These are phyloP conservation scores for Drosophila paramelanica DNA, from an alignment of 2,888 invertebrate species.

Conservation along the genomic window DNA sequence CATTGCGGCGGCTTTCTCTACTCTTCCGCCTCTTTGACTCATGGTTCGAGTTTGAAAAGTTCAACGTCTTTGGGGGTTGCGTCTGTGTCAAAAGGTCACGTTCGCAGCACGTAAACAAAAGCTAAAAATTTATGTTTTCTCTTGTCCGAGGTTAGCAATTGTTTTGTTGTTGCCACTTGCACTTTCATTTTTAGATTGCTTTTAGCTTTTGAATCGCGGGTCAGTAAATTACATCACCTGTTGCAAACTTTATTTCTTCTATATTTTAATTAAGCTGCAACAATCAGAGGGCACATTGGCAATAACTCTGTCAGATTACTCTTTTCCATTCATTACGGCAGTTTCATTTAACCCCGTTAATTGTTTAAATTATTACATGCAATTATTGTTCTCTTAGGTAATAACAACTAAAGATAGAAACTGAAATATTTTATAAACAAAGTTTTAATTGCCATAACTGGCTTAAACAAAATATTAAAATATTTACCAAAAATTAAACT, in stretches of 20 bases:
- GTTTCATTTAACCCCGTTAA: constrained; percentile 3
- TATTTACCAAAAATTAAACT: too few relatives aligned
- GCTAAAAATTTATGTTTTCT: constrained; percentile 12
- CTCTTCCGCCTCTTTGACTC: constrained; percentile 16
- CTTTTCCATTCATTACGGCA: constrained; percentile 14
- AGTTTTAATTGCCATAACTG: too few relatives aligned
- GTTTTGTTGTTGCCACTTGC: neutral
- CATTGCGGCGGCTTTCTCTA: constrained; percentile 36
- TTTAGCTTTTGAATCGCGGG: neutral
- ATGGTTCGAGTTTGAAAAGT: constrained; percentile 35
- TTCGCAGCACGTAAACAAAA: constrained; percentile 16
- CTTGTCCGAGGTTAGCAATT: neutral
- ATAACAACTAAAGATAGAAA: too few relatives aligned
- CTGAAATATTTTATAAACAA: too few relatives aligned
- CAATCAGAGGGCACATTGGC: constrained; percentile 75
- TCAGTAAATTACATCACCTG: neutral
- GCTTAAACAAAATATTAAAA: too few relatives aligned
- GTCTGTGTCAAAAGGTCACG: constrained; percentile 59
- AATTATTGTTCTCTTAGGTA: too few relatives aligned
- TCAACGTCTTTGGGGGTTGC: constrained; percentile 42
- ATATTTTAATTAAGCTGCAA: constrained; percentile 58
- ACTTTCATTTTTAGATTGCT: neutral
- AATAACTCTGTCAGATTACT: constrained; percentile 83
- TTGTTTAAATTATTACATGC: neutral
- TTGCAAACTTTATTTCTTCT: neutral